Percentiles rank a stretch among this genome's conserved stretches.
Evolutionary conservation across 2,888 invertebrate species (phyloP).

Genomic region (Cylindroiulus punctatus): DNA sequence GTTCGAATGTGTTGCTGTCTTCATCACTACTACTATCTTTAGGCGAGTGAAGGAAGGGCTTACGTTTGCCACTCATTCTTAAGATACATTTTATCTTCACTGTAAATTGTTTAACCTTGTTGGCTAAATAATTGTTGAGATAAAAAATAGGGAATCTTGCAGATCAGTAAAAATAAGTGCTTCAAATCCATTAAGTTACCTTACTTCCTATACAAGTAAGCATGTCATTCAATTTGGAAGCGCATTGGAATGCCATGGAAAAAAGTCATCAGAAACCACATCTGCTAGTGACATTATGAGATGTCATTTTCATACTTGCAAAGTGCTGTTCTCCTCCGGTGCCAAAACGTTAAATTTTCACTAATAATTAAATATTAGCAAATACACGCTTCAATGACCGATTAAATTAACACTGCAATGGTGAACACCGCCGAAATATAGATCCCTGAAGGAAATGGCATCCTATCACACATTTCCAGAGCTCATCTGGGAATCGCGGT

Average conservation of each 20-base stretch:
- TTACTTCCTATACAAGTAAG: not conserved
- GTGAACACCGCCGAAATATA: not conserved
- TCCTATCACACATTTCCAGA: conserved; percentile 10
- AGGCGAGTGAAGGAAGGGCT: conserved; percentile 48
- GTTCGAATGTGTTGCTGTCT: not conserved
- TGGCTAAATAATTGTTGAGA: not conserved
- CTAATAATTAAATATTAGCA: not conserved
- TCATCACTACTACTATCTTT: conserved; percentile 55
- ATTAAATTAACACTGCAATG: not conserved
- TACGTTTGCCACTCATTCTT: conserved; percentile 55
- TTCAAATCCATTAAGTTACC: not conserved
- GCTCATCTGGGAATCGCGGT: not conserved
- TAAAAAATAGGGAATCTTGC: not conserved
- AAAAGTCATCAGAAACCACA: too few species aligned
- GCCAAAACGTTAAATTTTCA: not conserved
- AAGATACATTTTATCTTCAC: not conserved
- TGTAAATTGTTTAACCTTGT: not conserved
- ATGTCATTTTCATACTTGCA: not conserved
- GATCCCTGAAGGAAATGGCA: not conserved
- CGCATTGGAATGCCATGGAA: too few species aligned
- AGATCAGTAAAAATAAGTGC: not conserved
- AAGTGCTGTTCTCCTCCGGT: not conserved
- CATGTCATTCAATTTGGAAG: not conserved
- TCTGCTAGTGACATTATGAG: not conserved
- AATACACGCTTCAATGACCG: not conserved